Evolutionary conservation across 1,140 invertebrate species (phyloP), one percentile per base, ranked within the genome.

Genomic region (Stratiolaelaps scimitus): DNA sequence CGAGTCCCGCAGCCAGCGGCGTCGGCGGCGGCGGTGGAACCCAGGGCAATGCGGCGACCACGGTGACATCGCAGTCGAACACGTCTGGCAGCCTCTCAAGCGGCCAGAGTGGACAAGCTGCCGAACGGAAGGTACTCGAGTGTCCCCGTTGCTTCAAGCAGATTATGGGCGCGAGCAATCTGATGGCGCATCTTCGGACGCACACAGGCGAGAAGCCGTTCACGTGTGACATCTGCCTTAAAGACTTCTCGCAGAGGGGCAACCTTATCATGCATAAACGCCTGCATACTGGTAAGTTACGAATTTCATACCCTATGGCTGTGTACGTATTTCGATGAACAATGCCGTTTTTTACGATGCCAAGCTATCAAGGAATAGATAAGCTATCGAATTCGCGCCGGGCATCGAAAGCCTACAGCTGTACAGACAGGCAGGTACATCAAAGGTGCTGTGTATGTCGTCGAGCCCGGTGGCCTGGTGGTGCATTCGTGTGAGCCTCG

Each of bases 211-310:
- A 85, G 71, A 78, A 77, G 71, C 83, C 83, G 6, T 82, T 82
- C 67, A 73, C 75, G 34, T 84, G 85, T 76, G 80, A 86, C 73
- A 73, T 84, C 68, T 84, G 84, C 71, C 73, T 78, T 0, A 84
- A 84, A 72, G 74, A 76, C 47, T 87, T 87, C 74, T 80, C 83
- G 6, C 83, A 84, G 1, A 79, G 80, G 69, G 80, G 83, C 34
- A 84, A 84, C 17, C 79, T 88, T 70, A 86, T 85, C 71, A 87
- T 88, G 70, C 88, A 90, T 75, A 76, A 83, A 43, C 80, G 86
- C 30, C 84, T 84, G 73, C 87, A 89, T 72, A 88, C 86, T 1
- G 86, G 87, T 60, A 26, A 1, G 53, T 17, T n/a, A 1, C 20
- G 28, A 48, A 5, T 19, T 48, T 48, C 19, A 48, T 45, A 13